Conservation (phyloP, 2,888 invertebrate species). For the Acleris laterana region DNA sequence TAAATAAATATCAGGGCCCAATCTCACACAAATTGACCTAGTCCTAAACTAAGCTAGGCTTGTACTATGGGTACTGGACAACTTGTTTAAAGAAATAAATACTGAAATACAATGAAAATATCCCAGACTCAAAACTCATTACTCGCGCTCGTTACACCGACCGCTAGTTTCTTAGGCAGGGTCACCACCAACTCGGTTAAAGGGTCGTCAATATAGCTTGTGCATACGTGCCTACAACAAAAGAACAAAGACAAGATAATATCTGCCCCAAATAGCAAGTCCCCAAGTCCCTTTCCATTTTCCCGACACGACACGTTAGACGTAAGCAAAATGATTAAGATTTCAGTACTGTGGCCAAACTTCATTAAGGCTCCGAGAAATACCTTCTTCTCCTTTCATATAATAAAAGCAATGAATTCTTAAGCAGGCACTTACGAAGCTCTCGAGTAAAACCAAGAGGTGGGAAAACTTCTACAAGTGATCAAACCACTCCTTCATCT, state of each 20-base stretch:
- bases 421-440: slow-evolving; percentile 53
- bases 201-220: too few relatives aligned
- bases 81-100: too few relatives aligned
- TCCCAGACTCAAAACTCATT: too few relatives aligned
- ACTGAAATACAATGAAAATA: too few relatives aligned
- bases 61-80: too few relatives aligned
- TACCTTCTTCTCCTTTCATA: slow-evolving; percentile 27
- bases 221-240: too few relatives aligned
- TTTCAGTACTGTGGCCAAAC: slow-evolving; percentile 44
- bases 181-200: too few relatives aligned
- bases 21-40: too few relatives aligned
- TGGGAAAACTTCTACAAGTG: slow-evolving; percentile 25
- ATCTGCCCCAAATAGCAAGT: slow-evolving; percentile 13
- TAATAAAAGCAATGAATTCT: slow-evolving; percentile 44
- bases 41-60: too few relatives aligned
- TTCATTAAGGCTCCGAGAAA: slow-evolving; percentile 45
- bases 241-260: not conserved
- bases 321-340: slow-evolving; percentile 45
- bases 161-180: too few relatives aligned
- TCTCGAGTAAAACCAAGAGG: slow-evolving; percentile 40
- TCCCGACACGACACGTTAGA: not conserved
- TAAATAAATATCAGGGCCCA: too few relatives aligned
- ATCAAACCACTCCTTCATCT: slow-evolving; percentile 24
- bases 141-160: too few relatives aligned
- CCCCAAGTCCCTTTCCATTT: slow-evolving; percentile 8